phyloP scores from a whole-genome alignment of 2,113 vertebrate species.

The Hemichromis elongatus region DNA sequence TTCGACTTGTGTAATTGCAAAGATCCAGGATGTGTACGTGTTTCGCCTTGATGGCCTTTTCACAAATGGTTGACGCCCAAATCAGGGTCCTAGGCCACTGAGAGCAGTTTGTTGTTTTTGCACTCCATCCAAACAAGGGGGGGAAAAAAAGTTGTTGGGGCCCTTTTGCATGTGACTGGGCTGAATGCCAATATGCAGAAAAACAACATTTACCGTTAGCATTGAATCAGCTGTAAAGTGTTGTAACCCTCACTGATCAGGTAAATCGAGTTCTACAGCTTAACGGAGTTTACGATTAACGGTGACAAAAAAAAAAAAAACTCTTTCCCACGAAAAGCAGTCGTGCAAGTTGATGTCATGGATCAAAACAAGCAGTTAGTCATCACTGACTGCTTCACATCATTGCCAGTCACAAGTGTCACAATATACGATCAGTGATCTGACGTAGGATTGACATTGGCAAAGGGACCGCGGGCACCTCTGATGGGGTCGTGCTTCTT shows the following conservation, averaged over 20 bases:
- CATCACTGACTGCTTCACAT: neutral
- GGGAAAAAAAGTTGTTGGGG: neutral
- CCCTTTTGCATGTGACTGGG: constrained; percentile 8
- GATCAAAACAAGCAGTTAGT: constrained; percentile 57
- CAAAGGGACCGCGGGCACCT: neutral
- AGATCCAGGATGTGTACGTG: neutral
- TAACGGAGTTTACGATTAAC: constrained; percentile 75
- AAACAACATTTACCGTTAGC: constrained; percentile 76
- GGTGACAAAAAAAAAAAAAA: constrained; percentile 36
- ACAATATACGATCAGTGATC: neutral
- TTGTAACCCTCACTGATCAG: constrained; percentile 64
- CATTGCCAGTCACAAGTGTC: neutral
- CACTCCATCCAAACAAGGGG: neutral
- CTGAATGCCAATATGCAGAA: constrained; percentile 52
- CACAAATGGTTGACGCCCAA: neutral
- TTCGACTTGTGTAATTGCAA: constrained; percentile 11
- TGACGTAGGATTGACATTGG: neutral
- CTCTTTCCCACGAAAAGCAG: constrained; percentile 64
- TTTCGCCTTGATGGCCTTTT: neutral
- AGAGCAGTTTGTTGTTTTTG: neutral
- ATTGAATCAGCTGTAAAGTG: constrained; percentile 70
- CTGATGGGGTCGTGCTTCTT: neutral
- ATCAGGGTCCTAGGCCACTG: neutral
- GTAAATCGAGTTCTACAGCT: constrained; percentile 69
- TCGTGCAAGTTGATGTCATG: constrained; percentile 40